Evolutionary conservation across 2,888 invertebrate species (phyloP).

Genomic region (Eupithecia tripunctaria): DNA sequence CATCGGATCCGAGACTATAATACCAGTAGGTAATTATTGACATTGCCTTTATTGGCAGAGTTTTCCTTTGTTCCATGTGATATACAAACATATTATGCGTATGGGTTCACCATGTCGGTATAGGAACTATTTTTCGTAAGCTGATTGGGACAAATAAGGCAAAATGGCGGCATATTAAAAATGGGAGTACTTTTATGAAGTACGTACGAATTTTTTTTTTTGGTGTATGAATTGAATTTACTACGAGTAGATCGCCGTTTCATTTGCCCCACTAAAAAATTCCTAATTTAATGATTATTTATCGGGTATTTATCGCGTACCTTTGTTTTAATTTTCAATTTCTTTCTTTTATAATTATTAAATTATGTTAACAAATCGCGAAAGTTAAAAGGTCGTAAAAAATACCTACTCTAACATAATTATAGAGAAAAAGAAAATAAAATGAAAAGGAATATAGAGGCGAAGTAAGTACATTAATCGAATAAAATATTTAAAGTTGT

Average conservation of each 20-base stretch:
- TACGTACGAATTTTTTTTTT: background rate
- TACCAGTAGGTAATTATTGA: constrained; percentile 42
- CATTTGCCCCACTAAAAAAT: background rate
- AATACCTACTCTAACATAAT: too few relatives aligned
- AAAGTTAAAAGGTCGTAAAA: too few relatives aligned
- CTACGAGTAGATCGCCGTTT: background rate
- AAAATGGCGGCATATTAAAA: constrained; percentile 15
- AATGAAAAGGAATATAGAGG: too few relatives aligned
- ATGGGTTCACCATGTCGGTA: constrained; percentile 10
- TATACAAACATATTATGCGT: constrained; percentile 24
- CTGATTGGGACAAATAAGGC: constrained; percentile 39
- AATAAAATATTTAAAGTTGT: background rate
- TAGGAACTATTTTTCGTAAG: constrained; percentile 38
- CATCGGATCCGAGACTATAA: constrained; percentile 24
- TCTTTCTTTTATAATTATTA: too few relatives aligned
- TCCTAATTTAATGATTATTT: too few relatives aligned
- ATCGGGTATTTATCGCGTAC: too few relatives aligned
- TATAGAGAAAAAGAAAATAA: too few relatives aligned
- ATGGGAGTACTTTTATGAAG: background rate
- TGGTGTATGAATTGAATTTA: background rate
- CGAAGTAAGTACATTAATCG: too few relatives aligned
- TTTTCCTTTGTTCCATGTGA: constrained; percentile 40
- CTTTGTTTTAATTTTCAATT: too few relatives aligned
- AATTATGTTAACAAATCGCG: too few relatives aligned
- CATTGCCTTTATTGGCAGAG: constrained; percentile 43